Evolutionary conservation across 2,888 invertebrate species (phyloP), one percentile per base, ranked within the genome.

Genomic region (Agrotis segetum): DNA sequence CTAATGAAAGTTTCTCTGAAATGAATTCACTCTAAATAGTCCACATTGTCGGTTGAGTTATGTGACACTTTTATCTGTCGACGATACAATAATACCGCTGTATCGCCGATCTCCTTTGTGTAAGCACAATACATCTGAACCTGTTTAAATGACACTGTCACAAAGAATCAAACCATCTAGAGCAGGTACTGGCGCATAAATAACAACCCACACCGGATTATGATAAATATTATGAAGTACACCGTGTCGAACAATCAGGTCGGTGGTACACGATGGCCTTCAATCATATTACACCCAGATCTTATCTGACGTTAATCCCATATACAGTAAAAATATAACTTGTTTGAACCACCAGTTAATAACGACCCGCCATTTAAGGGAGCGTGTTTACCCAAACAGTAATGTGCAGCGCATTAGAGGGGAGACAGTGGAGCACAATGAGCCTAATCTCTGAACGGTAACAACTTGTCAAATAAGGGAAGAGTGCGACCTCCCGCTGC

Each of bases 381-480:
- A 86, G 84, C 77, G 58, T 86, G 87, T 89, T 89, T 87, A 85
- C 76, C 76, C 70, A 83, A 84, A 76, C 73, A 63, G 67, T 80
- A 83, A 81, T 73, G 77, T 74, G 80, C 77, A 81, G 68, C 81
- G 82, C 83, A 82, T 87, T 82, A 85, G 83, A 82, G 75, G 71
- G 84, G 79, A 79, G 74, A 81, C 81, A 81, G 71, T 67, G 61
- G 71, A 72, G 83, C 67, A 89, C 88, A 90, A 91, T 87, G 85
- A 81, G 70, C 83, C 84, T 93, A 90, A 92, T 92, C 91, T 92
- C 83, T 87, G 85, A 88, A 89, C 88, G 85, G 84, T 77, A 85
- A 85, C 87, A 85, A 84, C 81, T 88, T 88, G 88, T 92, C 92
- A 91, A 93, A 92, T 89, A 90, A 87, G 88, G 90, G 86, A 86